Evolutionary conservation across 2,113 vertebrate genomes (phyloP).

Genomic region (Hypocryptadius cinnamomeus): DNA sequence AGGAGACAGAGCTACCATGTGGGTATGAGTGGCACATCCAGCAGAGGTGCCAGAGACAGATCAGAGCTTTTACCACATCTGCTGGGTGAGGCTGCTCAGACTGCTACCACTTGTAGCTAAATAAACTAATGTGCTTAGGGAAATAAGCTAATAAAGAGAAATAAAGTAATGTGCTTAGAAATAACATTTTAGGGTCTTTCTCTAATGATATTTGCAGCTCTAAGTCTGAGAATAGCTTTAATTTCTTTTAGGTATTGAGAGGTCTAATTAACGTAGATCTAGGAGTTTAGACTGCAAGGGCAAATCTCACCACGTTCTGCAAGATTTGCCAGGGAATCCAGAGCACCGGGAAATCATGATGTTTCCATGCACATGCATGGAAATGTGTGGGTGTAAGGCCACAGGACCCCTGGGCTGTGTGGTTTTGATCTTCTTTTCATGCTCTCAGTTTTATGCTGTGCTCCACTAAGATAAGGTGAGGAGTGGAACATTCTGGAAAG

Average conservation of each 20-base stretch:
- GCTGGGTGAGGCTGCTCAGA: neutral
- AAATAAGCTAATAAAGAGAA: neutral
- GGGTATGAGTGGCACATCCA: neutral
- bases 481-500: neutral
- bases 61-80: neutral
- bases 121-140: neutral
- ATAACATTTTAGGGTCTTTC: neutral
- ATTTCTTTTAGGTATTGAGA: neutral
- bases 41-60: neutral
- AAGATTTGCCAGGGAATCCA: neutral
- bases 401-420: neutral
- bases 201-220: neutral
- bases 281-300: neutral
- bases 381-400: neutral
- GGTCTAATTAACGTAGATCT: neutral
- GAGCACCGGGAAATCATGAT: neutral
- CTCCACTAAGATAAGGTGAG: neutral
- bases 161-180: neutral
- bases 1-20: neutral
- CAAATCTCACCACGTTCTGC: neutral
- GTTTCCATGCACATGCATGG: neutral
- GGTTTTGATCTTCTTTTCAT: neutral
- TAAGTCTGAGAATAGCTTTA: neutral
- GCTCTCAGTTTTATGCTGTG: neutral
- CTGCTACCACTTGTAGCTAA: neutral